Conservation (phyloP, 2,113 vertebrate species). For the Ciconia stormi region DNA sequence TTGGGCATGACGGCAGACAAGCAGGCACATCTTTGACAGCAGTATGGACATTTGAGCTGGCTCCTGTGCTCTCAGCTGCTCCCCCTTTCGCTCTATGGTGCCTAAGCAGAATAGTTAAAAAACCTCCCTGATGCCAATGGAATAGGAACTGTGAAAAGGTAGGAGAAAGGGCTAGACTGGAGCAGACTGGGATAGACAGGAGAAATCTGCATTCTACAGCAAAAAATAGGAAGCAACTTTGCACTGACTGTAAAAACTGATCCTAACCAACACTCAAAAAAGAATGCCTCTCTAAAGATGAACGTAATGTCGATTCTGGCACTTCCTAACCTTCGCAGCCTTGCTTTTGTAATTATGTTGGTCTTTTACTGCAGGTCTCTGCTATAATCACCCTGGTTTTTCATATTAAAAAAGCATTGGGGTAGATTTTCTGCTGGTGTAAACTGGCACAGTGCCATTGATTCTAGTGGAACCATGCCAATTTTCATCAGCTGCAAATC, state of each 20-base stretch:
- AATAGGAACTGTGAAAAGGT: background rate
- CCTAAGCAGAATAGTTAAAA: background rate
- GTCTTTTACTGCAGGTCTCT: background rate
- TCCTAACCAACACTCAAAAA: background rate
- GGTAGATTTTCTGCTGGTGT: background rate
- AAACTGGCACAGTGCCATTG: conserved; percentile 27
- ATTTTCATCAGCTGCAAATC: conserved; percentile 62
- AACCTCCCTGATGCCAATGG: background rate
- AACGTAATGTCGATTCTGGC: background rate
- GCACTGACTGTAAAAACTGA: background rate
- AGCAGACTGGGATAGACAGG: background rate
- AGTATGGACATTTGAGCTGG: background rate
- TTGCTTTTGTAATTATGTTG: background rate
- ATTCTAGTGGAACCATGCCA: background rate
- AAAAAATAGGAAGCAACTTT: background rate
- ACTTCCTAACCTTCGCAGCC: background rate
- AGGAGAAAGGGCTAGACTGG: background rate
- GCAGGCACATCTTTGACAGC: background rate
- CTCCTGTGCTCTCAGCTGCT: background rate
- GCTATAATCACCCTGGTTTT: background rate
- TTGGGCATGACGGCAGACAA: background rate
- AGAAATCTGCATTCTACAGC: background rate
- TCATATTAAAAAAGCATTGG: background rate
- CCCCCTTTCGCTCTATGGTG: background rate
- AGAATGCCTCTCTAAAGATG: background rate